Evolutionary conservation across 2,888 invertebrate species (phyloP).

Genomic region (Heliconius hortense): DNA sequence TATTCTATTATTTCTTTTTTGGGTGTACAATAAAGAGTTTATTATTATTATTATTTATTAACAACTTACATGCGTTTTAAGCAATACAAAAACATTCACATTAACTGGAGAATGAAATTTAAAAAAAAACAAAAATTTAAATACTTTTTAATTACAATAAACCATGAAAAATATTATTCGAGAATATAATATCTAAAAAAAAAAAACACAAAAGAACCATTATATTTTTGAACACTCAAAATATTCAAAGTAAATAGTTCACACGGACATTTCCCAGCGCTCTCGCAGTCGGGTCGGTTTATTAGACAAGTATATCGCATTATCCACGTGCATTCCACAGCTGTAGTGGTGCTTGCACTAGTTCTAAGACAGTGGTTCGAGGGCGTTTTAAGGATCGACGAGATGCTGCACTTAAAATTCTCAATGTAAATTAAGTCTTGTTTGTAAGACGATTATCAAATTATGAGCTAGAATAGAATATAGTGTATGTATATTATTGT

Average conservation of each 20-base stretch:
- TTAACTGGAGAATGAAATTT: no score
- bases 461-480: neutral
- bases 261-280: conserved; percentile 7
- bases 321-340: conserved; percentile 38
- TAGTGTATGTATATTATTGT: neutral
- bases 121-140: no score
- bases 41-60: no score
- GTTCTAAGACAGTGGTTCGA: conserved; percentile 35
- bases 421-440: conserved; percentile 29
- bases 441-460: conserved; percentile 15
- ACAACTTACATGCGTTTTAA: no score
- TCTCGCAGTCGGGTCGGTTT: conserved; percentile 32
- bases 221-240: neutral
- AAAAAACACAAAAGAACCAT: no score
- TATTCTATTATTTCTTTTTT: no score
- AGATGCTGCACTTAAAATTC: conserved; percentile 34
- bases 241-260: neutral
- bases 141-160: no score
- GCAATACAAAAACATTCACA: no score
- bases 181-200: no score
- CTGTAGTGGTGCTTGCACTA: conserved; percentile 35
- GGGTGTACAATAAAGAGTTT: no score
- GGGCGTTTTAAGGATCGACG: conserved; percentile 38
- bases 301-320: conserved; percentile 39
- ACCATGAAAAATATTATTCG: no score